Base-by-base conservation (phyloP, 2,888 invertebrate species). In the Hemicrepidius hirtus region DNA sequence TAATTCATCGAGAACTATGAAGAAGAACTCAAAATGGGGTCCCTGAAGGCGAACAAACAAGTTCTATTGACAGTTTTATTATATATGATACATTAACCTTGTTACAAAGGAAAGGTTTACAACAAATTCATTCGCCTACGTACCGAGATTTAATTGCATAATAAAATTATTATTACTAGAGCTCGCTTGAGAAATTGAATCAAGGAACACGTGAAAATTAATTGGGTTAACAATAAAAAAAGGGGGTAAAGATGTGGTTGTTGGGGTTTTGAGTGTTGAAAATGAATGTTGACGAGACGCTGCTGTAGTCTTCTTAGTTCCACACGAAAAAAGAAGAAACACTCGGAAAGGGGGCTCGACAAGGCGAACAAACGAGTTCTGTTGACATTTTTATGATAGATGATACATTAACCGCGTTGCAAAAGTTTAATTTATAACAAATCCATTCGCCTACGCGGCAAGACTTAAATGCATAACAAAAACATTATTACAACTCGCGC, bases 311-410 rank as follows among this genome's bases (percentile, higher is more conserved):
- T 32, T 32, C 32, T 32, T 18, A 40, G 44, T 60, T 12, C 32
- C 40, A 18, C 41, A 60, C 50, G 46, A 67, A 59, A 49, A 21
- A 16, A 18, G 21, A 16, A 40, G 41, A 64, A 57, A 37, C 40
- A 37, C 49, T 24, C n/a, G 44, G 44, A 50, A 63, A 68, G 53
- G 50, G 62, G 50, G 62, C 50, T 32, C 68, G 41, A 57, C 55
- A 66, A 55, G 4, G 28, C 24, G 49, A 68, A 37, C 59, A 64
- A 63, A 64, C 57, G 70, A 55, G 70, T 64, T 53, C 62, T 44
- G 64, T 46, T 70, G 70, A 70, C 70, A 70, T 57, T 70, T 69
- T 70, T 70, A 70, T 70, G 70, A 70, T 70, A 64, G 41, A 70
- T 64, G 70, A 70, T 64, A 63, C 70, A 62, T 70, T 68, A 68